Evolutionary conservation across 2,113 vertebrate species (phyloP).

Genomic region (Hippocampus abdominalis): DNA sequence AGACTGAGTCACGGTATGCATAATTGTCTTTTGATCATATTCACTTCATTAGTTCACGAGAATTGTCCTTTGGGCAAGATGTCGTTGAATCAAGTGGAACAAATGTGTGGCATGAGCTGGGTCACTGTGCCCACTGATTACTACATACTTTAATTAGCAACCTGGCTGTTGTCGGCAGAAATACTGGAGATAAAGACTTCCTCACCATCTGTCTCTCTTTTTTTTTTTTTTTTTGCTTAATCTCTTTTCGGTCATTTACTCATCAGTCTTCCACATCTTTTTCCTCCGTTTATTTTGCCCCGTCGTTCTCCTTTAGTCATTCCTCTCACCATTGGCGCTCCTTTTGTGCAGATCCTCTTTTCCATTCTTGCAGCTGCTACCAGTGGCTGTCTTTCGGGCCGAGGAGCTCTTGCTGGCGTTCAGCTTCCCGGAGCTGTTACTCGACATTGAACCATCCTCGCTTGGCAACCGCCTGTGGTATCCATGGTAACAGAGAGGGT

Average conservation of each 20-base stretch:
- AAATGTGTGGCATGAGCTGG: constrained; percentile 4
- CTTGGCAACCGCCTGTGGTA: constrained; percentile 90
- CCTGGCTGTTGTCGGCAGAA: background rate
- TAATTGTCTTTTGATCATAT: constrained; percentile 14
- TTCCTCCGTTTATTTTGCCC: background rate
- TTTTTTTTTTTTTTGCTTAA: background rate
- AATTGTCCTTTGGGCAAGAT: constrained; percentile 15
- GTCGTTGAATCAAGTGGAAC: constrained; percentile 4
- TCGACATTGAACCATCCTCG: constrained; percentile 89
- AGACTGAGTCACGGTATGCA: constrained; percentile 28
- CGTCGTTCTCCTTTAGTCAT: background rate
- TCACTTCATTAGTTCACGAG: constrained; percentile 20
- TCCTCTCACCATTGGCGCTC: constrained; percentile 49
- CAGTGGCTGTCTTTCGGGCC: constrained; percentile 79
- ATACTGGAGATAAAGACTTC: background rate
- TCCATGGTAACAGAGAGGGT: constrained; percentile 88
- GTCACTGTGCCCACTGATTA: background rate
- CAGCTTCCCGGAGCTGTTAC: constrained; percentile 88
- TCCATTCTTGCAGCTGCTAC: constrained; percentile 79
- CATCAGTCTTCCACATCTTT: background rate
- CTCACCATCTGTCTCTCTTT: constrained; percentile 4
- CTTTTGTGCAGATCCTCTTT: constrained; percentile 72
- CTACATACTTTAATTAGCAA: background rate
- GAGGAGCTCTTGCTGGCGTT: constrained; percentile 83
- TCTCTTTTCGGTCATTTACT: background rate